These are phyloP conservation scores for Barbus barbus DNA, from an alignment of 2,113 vertebrate genomes.

Conservation along the genomic window DNA sequence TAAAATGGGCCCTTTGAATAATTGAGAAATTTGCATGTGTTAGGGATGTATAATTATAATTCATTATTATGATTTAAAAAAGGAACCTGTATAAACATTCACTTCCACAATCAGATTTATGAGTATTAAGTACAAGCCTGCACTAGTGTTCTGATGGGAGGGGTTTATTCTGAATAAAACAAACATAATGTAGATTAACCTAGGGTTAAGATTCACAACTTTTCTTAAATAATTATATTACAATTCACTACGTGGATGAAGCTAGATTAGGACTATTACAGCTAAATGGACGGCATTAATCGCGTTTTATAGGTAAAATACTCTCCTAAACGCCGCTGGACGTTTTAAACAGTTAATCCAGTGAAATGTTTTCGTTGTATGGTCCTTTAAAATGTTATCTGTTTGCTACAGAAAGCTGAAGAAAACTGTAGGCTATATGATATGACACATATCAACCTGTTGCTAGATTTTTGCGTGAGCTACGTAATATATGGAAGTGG, in stretches of 20 bases:
- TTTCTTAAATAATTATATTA: background rate
- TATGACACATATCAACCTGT: constrained; percentile 66
- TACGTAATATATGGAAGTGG: constrained; percentile 51
- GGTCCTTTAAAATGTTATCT: constrained; percentile 3
- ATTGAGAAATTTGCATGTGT: background rate
- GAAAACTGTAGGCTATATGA: background rate
- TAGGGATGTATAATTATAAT: background rate
- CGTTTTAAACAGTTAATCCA: background rate
- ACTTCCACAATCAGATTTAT: background rate
- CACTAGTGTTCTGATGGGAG: background rate
- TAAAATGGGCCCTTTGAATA: background rate
- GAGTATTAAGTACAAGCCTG: background rate
- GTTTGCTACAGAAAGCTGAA: background rate
- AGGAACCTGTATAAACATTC: background rate
- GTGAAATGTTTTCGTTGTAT: background rate
- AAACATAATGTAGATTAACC: background rate
- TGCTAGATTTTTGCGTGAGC: constrained; percentile 66
- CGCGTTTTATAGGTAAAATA: background rate
- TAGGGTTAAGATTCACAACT: background rate
- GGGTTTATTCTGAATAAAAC: background rate
- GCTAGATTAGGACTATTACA: background rate
- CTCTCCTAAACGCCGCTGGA: background rate
- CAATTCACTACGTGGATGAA: background rate
- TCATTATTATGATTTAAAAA: background rate
- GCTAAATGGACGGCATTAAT: background rate